Evolutionary conservation across 1,140 invertebrate species (phyloP).

Genomic region (Procambarus clarkii): DNA sequence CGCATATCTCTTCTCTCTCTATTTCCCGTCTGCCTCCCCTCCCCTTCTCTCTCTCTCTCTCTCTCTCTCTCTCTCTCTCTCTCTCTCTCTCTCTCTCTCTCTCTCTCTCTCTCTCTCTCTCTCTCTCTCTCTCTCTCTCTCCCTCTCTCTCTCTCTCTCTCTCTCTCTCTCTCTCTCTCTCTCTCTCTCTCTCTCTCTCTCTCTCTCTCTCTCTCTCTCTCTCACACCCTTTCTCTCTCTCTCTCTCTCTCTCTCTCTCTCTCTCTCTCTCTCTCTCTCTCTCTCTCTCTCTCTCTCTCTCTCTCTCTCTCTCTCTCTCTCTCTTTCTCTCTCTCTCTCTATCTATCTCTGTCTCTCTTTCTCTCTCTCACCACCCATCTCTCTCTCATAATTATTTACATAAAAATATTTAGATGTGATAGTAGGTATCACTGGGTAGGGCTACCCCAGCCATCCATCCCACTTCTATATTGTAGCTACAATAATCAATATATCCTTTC

Average conservation of each 20-base stretch:
- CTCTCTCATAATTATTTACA: too few species aligned
- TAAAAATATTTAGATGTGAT: too few species aligned
- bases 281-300: not conserved
- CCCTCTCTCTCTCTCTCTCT: conserved; percentile 2
- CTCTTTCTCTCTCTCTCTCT: not conserved
- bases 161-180: not conserved
- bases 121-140: conserved; percentile 4
- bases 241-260: conserved; percentile 10
- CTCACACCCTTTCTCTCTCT: conserved; percentile 3
- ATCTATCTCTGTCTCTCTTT: not conserved
- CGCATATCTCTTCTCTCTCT: not conserved
- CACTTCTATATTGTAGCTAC: too few species aligned
- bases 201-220: not conserved
- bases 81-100: too few species aligned
- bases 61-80: not conserved
- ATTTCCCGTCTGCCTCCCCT: too few species aligned
- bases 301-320: too few species aligned
- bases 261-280: not conserved
- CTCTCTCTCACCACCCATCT: not conserved
- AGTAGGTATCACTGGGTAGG: too few species aligned
- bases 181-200: not conserved
- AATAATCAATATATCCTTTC: too few species aligned
- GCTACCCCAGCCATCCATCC: too few species aligned
- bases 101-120: not conserved
- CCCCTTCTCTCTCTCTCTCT: not conserved